Conservation (phyloP, 2,888 invertebrate species). For the Cheilosia scutellata region DNA sequence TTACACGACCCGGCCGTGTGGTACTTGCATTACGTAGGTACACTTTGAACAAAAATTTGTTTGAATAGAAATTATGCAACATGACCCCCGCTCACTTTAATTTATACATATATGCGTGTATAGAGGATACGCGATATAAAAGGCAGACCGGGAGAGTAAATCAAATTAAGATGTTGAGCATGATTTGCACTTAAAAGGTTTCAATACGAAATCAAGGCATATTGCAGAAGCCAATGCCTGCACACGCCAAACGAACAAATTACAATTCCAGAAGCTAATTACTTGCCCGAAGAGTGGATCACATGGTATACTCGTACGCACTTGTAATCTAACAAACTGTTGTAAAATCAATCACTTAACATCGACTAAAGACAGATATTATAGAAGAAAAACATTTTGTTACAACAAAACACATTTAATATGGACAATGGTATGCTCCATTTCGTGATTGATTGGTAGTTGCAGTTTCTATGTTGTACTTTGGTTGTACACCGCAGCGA, state of each 20-base stretch:
- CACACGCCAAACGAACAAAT: constrained; percentile 55
- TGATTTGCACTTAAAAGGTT: constrained; percentile 71
- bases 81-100: background rate
- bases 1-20: constrained; percentile 7
- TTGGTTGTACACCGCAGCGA: constrained; percentile 44
- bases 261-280: constrained; percentile 74
- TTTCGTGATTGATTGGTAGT: constrained; percentile 71
- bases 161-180: constrained; percentile 75
- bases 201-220: constrained; percentile 53
- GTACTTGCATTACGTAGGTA: background rate
- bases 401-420: constrained; percentile 29
- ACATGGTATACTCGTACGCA: constrained; percentile 12
- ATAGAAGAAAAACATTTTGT: constrained; percentile 17
- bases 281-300: constrained; percentile 21
- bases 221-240: constrained; percentile 2
- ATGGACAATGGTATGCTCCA: constrained; percentile 73
- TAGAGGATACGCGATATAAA: constrained; percentile 25
- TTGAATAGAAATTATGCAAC: constrained; percentile 19
- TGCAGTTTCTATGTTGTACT: constrained; percentile 42
- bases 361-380: constrained; percentile 35
- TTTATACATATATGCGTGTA: background rate
- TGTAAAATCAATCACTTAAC: constrained; percentile 74
- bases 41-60: too few species aligned
- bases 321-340: constrained; percentile 59
- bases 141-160: constrained; percentile 55